Percentiles rank a stretch among this genome's conserved stretches.
These are phyloP conservation scores for Reinhardtius hippoglossoides DNA, from an alignment of 2,113 vertebrate genomes.

Conservation along the genomic window DNA sequence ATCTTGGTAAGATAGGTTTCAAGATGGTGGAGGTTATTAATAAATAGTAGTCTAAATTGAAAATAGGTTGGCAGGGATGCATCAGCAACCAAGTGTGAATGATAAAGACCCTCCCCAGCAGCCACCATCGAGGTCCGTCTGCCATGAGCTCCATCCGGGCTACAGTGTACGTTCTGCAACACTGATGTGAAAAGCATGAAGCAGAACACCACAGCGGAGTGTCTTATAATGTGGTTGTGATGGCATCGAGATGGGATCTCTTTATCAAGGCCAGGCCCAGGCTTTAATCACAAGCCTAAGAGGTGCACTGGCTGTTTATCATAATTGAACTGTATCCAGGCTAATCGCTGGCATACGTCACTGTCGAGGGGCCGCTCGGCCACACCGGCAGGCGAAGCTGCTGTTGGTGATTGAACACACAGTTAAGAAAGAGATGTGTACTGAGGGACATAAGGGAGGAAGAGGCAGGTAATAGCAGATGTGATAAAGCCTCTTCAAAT, in stretches of 20 bases:
- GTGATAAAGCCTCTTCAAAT: constrained; percentile 68
- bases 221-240: constrained; percentile 90
- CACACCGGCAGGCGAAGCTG: constrained; percentile 63
- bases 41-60: constrained; percentile 81
- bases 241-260: constrained; percentile 93
- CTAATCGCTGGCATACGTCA: constrained; percentile 95
- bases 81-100: constrained; percentile 86
- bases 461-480: constrained; percentile 68
- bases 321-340: constrained; percentile 94
- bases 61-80: constrained; percentile 81
- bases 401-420: constrained; percentile 76
- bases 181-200: constrained; percentile 80
- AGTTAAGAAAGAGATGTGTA: constrained; percentile 71
- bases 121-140: constrained; percentile 79
- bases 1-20: constrained; percentile 46
- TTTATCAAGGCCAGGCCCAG: constrained; percentile 89
- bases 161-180: constrained; percentile 57
- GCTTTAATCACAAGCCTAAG: constrained; percentile 95
- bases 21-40: constrained; percentile 72
- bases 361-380: constrained; percentile 81
- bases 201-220: constrained; percentile 77
- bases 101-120: constrained; percentile 87
- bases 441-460: constrained; percentile 58
- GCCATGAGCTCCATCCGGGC: constrained; percentile 33
- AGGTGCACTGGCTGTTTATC: constrained; percentile 91